Evolutionary conservation across 2,888 invertebrate genomes (phyloP).

Genomic region (Eremobia ochroleuca): DNA sequence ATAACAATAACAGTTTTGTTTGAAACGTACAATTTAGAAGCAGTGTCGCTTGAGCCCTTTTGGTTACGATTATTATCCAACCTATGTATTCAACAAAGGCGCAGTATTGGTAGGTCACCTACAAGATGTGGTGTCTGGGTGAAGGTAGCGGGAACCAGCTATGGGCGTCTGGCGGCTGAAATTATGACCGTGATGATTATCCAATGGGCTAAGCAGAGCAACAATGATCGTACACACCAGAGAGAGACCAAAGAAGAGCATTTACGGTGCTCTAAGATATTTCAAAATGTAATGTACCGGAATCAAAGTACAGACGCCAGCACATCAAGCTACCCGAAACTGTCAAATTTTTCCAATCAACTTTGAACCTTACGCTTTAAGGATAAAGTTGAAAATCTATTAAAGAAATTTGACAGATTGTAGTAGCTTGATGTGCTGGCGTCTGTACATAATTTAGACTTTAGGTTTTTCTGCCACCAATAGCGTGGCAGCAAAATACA

Average conservation of each 20-base stretch:
- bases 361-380: too few species aligned
- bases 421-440: too few species aligned
- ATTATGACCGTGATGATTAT: background rate
- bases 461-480: background rate
- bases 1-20: constrained; percentile 50
- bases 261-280: background rate
- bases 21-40: constrained; percentile 28
- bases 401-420: too few species aligned
- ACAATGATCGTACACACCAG: too few species aligned
- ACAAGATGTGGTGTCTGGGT: background rate
- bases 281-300: background rate
- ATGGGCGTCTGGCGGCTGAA: background rate
- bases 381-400: too few species aligned
- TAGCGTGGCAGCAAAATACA: background rate
- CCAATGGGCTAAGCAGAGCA: background rate
- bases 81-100: background rate
- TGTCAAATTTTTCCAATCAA: too few species aligned
- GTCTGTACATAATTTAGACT: background rate
- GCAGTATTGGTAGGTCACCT: background rate
- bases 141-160: background rate
- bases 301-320: background rate
- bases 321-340: too few species aligned
- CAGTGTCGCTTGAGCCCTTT: background rate
- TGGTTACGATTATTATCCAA: background rate
- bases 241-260: background rate